Evolutionary conservation across 2,888 invertebrate genomes (phyloP).

Genomic region (Cantharis lateralis): DNA sequence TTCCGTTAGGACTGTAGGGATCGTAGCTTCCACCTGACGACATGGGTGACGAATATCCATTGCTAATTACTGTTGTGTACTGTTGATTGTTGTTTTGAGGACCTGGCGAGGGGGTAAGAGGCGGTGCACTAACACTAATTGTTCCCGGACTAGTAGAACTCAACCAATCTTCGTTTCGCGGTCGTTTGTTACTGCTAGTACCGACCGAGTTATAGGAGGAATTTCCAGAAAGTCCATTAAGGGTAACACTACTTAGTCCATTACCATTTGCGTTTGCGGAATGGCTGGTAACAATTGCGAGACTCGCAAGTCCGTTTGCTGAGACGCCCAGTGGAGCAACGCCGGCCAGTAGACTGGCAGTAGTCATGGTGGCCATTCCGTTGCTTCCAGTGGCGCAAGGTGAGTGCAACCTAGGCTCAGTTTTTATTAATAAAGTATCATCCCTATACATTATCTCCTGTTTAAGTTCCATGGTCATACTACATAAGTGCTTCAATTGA

Average conservation of each 20-base stretch:
- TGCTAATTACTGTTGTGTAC: slow-evolving; percentile 63
- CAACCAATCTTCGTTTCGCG: slow-evolving; percentile 67
- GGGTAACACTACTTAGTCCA: slow-evolving; percentile 34
- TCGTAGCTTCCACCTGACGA: slow-evolving; percentile 88
- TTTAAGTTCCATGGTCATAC: slow-evolving; percentile 62
- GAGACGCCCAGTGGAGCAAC: slow-evolving; percentile 26
- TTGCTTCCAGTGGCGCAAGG: slow-evolving; percentile 43
- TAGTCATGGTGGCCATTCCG: slow-evolving; percentile 33
- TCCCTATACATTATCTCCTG: slow-evolving; percentile 68
- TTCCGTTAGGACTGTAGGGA: slow-evolving; percentile 89
- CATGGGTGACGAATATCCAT: slow-evolving; percentile 85
- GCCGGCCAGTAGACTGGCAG: slow-evolving; percentile 42
- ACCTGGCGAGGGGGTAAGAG: slow-evolving; percentile 71
- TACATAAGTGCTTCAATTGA: slow-evolving; percentile 12
- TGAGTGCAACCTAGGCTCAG: slow-evolving; percentile 53
- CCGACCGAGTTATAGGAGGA: slow-evolving; percentile 23
- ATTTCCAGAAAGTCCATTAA: slow-evolving; percentile 37
- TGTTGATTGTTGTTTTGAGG: slow-evolving; percentile 56
- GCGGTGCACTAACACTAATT: slow-evolving; percentile 61
- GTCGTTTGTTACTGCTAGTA: slow-evolving; percentile 34
- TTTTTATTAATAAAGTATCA: slow-evolving; percentile 57
- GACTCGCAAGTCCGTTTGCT: slow-evolving; percentile 46
- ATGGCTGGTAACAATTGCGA: slow-evolving; percentile 36
- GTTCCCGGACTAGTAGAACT: slow-evolving; percentile 65
- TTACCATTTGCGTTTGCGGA: slow-evolving; percentile 37